Evolutionary conservation across 2,888 invertebrate species (phyloP).

Genomic region (Drosophila affinis): DNA sequence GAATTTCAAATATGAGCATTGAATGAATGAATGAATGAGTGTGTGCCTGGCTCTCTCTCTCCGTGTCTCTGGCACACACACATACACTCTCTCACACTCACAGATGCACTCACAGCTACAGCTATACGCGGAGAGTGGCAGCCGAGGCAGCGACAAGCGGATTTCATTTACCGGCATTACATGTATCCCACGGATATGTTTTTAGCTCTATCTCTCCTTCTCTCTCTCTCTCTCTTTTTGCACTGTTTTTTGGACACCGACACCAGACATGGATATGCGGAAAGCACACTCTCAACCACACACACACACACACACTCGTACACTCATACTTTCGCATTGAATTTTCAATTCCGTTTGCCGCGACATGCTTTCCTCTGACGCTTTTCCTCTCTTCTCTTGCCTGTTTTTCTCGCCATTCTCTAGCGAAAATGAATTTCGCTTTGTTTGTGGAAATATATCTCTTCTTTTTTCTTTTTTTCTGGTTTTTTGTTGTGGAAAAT

Average conservation of each 20-base stretch:
- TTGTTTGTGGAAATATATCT: constrained; percentile 72
- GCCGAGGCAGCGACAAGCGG: constrained; percentile 71
- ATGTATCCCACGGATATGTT: constrained; percentile 78
- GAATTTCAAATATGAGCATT: constrained; percentile 70
- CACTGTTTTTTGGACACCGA: constrained; percentile 10
- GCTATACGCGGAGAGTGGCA: constrained; percentile 5
- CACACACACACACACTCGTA: constrained; percentile 32
- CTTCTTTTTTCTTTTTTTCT: constrained; percentile 8
- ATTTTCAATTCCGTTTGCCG: constrained; percentile 80
- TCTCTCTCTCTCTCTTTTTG: constrained; percentile 40
- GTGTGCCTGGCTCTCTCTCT: constrained; percentile 13
- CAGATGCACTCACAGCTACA: constrained; percentile 7
- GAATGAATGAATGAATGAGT: constrained; percentile 68
- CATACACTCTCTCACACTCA: constrained; percentile 15
- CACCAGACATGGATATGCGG: constrained; percentile 71
- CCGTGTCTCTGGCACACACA: constrained; percentile 8
- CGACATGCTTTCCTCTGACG: constrained; percentile 59
- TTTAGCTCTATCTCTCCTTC: constrained; percentile 64
- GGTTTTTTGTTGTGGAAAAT: constrained; percentile 55
- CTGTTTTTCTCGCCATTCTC: constrained; percentile 24
- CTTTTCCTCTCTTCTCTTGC: constrained; percentile 20
- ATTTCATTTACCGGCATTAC: constrained; percentile 81
- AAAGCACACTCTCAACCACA: constrained; percentile 36
- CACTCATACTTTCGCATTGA: constrained; percentile 42
- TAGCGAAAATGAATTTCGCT: constrained; percentile 70